A percentile compares a stretch with the other conserved stretches of the same genome.
Evolutionary conservation across 2,113 vertebrate genomes (phyloP).

Genomic region (Phrynosoma platyrhinos): DNA sequence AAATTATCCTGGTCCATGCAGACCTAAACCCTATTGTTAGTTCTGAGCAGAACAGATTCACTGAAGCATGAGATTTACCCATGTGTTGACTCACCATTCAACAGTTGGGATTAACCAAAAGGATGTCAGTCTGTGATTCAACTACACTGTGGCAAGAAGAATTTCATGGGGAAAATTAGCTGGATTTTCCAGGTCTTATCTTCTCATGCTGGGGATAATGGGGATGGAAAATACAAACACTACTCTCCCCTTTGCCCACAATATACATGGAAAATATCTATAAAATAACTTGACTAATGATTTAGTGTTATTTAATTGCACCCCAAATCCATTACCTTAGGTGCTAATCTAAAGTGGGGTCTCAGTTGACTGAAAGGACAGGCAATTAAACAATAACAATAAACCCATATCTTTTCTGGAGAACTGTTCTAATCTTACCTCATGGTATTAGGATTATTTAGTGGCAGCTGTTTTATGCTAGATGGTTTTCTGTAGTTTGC

Average conservation of each 20-base stretch:
- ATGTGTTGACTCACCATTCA: too few species aligned
- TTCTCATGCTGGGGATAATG: not conserved
- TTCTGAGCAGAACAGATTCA: too few species aligned
- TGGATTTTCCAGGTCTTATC: not conserved
- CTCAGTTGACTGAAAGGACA: not conserved
- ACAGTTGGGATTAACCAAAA: too few species aligned
- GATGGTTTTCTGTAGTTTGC: not conserved
- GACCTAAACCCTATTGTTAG: too few species aligned
- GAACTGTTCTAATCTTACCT: not conserved
- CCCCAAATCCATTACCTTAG: not conserved
- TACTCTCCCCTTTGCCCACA: not conserved
- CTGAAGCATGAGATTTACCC: too few species aligned
- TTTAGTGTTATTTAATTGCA: not conserved
- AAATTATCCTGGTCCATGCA: too few species aligned
- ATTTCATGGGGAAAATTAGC: too few species aligned
- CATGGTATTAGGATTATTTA: not conserved
- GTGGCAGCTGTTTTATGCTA: not conserved
- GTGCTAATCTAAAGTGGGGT: not conserved
- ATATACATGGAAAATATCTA: not conserved
- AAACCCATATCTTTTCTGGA: not conserved
- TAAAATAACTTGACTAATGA: not conserved
- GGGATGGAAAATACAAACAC: not conserved
- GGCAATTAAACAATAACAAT: not conserved
- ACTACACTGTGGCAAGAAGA: too few species aligned
- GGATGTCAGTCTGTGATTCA: too few species aligned